These are phyloP conservation scores for Zygogramma bicolorata DNA, from an alignment of 2,888 invertebrate species.

Conservation along the genomic window DNA sequence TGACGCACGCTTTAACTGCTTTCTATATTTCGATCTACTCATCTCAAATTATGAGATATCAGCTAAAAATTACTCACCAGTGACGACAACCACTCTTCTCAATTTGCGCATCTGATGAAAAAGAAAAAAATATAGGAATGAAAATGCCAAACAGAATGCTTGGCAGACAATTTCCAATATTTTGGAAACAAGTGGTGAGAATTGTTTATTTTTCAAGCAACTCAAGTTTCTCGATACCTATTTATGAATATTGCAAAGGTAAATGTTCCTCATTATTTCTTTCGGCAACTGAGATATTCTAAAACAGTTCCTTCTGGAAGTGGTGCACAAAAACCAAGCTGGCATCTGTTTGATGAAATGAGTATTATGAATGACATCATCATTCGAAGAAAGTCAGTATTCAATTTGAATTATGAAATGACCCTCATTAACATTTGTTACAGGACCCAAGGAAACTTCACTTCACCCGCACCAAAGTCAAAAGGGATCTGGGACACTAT, in stretches of 20 bases:
- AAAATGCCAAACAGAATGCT: background rate
- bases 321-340: background rate
- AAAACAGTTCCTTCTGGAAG: background rate
- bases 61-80: too few species aligned
- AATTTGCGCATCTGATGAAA: too few species aligned
- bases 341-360: background rate
- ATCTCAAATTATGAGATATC: too few species aligned
- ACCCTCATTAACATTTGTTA: background rate
- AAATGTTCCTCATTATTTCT: background rate
- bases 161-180: background rate
- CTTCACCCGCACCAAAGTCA: background rate
- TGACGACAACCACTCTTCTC: too few species aligned
- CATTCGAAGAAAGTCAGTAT: background rate
- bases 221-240: background rate
- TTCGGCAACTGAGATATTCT: background rate
- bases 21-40: too few species aligned
- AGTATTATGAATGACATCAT: background rate
- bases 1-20: too few species aligned
- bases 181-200: background rate
- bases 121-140: background rate
- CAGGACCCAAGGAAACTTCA: background rate
- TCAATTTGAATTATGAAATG: background rate
- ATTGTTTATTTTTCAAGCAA: background rate
- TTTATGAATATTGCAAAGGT: background rate
- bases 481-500: background rate